These are phyloP conservation scores for Hirundichthys speculiger DNA, from an alignment of 2,113 vertebrate species.

Conservation along the genomic window DNA sequence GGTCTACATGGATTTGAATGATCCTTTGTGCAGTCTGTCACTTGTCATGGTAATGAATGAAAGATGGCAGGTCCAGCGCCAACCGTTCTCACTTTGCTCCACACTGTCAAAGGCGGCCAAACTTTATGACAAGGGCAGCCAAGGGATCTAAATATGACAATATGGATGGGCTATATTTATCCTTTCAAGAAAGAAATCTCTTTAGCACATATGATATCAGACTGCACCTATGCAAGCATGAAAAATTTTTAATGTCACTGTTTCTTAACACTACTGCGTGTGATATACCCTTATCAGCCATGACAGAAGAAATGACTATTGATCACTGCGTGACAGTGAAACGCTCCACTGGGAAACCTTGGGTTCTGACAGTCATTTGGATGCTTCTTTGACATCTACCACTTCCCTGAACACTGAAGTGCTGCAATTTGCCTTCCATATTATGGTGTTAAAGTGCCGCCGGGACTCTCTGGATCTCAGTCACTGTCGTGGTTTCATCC, in stretches of 20 bases:
- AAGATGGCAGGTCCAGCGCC: constrained; percentile 68
- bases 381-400: no score
- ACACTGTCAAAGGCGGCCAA: constrained; percentile 47
- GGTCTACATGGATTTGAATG: constrained; percentile 62
- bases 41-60: constrained; percentile 69
- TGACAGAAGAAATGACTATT: background rate
- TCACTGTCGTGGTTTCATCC: no score
- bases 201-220: constrained; percentile 17
- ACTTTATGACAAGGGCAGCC: constrained; percentile 66
- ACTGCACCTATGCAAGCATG: background rate
- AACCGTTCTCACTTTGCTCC: constrained; percentile 59
- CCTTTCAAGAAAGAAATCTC: constrained; percentile 27
- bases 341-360: background rate
- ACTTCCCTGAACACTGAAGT: no score
- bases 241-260: constrained; percentile 4
- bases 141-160: constrained; percentile 57
- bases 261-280: background rate
- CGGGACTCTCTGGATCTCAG: no score
- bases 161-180: constrained; percentile 11
- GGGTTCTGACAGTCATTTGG: background rate
- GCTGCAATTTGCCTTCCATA: no score
- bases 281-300: background rate
- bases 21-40: constrained; percentile 64
- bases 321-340: background rate
- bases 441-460: no score